These are phyloP conservation scores for Eulimnadia texana DNA, from an alignment of 1,140 invertebrate species.

Conservation along the genomic window DNA sequence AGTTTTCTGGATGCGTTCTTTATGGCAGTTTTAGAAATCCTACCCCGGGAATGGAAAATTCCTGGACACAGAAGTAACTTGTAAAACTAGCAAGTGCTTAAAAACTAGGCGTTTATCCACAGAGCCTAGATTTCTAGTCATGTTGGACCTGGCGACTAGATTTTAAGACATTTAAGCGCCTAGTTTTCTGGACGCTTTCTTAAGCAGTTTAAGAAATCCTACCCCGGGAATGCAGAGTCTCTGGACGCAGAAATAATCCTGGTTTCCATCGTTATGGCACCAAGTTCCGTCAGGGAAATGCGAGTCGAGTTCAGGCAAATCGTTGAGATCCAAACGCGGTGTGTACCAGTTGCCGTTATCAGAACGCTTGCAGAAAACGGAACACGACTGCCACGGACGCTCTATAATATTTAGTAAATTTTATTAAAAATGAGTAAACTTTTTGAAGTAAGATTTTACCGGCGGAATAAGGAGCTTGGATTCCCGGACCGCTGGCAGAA, in stretches of 20 bases:
- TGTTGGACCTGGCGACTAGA: too few species aligned
- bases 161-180: too few species aligned
- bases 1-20: too few species aligned
- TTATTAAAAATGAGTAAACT: background rate
- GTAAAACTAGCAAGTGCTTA: too few species aligned
- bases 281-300: slow-evolving; percentile 68
- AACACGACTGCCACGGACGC: slow-evolving; percentile 56
- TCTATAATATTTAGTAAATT: slow-evolving; percentile 26
- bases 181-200: too few species aligned
- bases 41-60: too few species aligned
- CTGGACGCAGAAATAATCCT: slow-evolving; percentile 54
- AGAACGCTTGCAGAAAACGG: slow-evolving; percentile 51
- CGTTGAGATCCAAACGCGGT: slow-evolving; percentile 53
- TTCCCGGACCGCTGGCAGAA: slow-evolving; percentile 41
- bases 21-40: too few species aligned
- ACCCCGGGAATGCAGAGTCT: slow-evolving; percentile 54
- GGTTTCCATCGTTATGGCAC: slow-evolving; percentile 47
- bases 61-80: too few species aligned
- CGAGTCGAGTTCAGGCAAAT: slow-evolving; percentile 45
- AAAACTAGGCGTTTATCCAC: too few species aligned
- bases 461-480: slow-evolving; percentile 51
- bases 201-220: background rate
- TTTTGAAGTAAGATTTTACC: slow-evolving; percentile 29
- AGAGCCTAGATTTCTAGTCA: too few species aligned
- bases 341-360: slow-evolving; percentile 52